Evolutionary conservation across 1,140 invertebrate species (phyloP).

Genomic region (Aricia agestis): DNA sequence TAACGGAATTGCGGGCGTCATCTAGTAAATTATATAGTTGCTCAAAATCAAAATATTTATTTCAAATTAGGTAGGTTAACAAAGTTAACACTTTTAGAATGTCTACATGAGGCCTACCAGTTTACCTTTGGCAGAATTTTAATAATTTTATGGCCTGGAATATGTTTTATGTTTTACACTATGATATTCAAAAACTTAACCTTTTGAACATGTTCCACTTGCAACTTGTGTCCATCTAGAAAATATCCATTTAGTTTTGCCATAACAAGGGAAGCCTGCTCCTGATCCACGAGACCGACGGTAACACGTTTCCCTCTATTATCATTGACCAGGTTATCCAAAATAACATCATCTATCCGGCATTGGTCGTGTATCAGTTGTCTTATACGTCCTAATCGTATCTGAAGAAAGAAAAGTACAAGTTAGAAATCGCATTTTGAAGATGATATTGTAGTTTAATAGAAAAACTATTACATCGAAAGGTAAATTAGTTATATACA

Average conservation of each 20-base stretch:
- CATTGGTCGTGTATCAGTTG: slow-evolving; percentile 39
- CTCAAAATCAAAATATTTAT: too few relatives aligned
- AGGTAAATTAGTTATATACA: neutral
- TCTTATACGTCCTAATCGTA: slow-evolving; percentile 43
- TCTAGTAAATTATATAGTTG: too few relatives aligned
- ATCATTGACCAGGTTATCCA: slow-evolving; percentile 46
- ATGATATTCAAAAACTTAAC: neutral
- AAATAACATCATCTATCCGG: slow-evolving; percentile 41
- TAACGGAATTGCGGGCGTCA: too few relatives aligned
- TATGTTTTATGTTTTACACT: too few relatives aligned
- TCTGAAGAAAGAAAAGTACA: slow-evolving; percentile 29
- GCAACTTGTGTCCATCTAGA: slow-evolving; percentile 33
- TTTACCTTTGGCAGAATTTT: too few relatives aligned
- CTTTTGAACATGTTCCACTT: slow-evolving; percentile 42
- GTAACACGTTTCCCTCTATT: slow-evolving; percentile 42
- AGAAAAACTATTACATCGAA: neutral
- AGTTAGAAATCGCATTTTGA: too few relatives aligned
- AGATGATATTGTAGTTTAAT: too few relatives aligned
- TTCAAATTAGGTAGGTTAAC: too few relatives aligned
- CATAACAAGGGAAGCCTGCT: slow-evolving; percentile 40
- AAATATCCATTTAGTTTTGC: slow-evolving; percentile 44
- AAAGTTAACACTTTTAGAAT: too few relatives aligned
- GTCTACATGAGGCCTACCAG: too few relatives aligned
- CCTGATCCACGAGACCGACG: slow-evolving; percentile 45
- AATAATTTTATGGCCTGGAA: too few relatives aligned